These are phyloP conservation scores for Drosophila lutescens DNA, from an alignment of 2,888 invertebrate genomes.

Conservation along the genomic window DNA sequence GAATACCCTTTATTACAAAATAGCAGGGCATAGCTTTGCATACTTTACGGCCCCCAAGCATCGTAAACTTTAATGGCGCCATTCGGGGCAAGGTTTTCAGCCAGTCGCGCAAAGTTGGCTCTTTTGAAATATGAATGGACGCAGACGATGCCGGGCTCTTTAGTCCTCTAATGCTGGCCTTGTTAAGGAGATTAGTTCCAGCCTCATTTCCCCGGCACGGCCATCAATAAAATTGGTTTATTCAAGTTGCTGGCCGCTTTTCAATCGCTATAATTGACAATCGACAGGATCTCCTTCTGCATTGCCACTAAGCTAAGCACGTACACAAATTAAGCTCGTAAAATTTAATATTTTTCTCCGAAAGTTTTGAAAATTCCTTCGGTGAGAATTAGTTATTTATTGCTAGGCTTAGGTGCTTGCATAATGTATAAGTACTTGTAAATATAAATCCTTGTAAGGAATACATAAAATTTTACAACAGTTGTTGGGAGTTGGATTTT, in stretches of 20 bases:
- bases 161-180: constrained; percentile 64
- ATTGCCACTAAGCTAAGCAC: constrained; percentile 61
- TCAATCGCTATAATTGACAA: constrained; percentile 80
- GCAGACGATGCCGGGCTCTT: constrained; percentile 19
- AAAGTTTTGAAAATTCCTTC: constrained; percentile 36
- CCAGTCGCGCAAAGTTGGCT: constrained; percentile 72
- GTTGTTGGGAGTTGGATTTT: constrained; percentile 39
- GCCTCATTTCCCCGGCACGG: constrained; percentile 38
- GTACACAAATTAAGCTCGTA: constrained; percentile 79
- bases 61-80: constrained; percentile 81
- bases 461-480: constrained; percentile 63
- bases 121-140: constrained; percentile 80
- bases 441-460: constrained; percentile 32
- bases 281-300: constrained; percentile 36
- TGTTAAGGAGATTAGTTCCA: constrained; percentile 79
- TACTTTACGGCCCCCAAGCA: constrained; percentile 69
- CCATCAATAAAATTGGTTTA: constrained; percentile 77
- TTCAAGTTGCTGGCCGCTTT: constrained; percentile 72
- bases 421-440: constrained; percentile 56
- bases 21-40: constrained; percentile 63
- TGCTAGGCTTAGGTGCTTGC: constrained; percentile 45
- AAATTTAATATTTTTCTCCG: constrained; percentile 74
- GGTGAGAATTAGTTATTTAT: constrained; percentile 69
- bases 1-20: constrained; percentile 79
- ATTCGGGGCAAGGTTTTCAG: constrained; percentile 62